These are phyloP conservation scores for Sus scrofa DNA, from an alignment of 2,113 vertebrate genomes.

Conservation along the genomic window DNA sequence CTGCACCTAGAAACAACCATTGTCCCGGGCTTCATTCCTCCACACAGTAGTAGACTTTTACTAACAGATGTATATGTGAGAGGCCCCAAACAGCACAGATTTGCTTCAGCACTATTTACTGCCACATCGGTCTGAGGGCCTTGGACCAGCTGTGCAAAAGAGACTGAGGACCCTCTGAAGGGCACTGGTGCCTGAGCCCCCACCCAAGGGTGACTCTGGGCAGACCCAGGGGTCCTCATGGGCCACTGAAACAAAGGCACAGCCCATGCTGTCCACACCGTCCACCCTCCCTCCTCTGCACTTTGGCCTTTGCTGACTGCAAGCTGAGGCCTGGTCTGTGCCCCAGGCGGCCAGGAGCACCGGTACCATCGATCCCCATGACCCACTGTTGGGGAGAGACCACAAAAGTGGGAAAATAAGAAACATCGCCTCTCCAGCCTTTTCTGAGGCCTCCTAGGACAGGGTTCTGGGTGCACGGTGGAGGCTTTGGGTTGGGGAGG, in stretches of 20 bases:
- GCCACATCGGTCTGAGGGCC: not conserved
- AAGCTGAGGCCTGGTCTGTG: not conserved
- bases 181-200: not conserved
- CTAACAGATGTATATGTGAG: fast-evolving
- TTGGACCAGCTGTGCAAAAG: not conserved
- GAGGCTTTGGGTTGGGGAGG: not conserved
- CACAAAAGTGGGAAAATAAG: not conserved
- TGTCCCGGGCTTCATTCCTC: not conserved
- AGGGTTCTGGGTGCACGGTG: not conserved
- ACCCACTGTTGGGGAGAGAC: not conserved
- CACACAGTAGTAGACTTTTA: fast-evolving
- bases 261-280: fast-evolving
- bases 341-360: not conserved
- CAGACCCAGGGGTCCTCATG: fast-evolving
- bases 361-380: fast-evolving
- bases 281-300: not conserved
- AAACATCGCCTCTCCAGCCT: not conserved
- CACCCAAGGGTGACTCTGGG: not conserved
- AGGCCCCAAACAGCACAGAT: not conserved
- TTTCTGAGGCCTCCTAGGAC: not conserved
- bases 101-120: fast-evolving
- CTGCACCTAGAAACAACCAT: not conserved
- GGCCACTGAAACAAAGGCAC: fast-evolving
- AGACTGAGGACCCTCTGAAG: not conserved
- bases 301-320: not conserved